These are phyloP conservation scores for Tragelaphus scriptus DNA, from an alignment of 2,113 vertebrate genomes.

Conservation along the genomic window DNA sequence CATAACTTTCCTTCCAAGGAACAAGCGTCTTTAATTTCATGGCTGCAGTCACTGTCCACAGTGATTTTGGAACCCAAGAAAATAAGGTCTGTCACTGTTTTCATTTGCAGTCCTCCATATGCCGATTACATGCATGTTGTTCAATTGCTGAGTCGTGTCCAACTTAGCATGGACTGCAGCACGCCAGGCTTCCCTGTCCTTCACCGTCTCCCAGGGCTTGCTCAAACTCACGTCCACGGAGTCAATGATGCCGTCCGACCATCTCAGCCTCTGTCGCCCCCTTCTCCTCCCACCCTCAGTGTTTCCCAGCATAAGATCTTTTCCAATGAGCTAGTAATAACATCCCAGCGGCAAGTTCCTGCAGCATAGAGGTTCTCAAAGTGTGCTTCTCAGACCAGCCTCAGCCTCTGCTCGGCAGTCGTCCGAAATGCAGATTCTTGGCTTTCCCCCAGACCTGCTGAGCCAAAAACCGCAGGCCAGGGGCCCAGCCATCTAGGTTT, in stretches of 20 bases:
- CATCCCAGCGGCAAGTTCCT: neutral
- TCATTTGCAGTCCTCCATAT: neutral
- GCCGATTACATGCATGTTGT: too few relatives aligned
- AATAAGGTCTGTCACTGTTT: neutral
- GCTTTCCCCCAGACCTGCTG: neutral
- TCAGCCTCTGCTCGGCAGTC: neutral
- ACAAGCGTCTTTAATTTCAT: too few relatives aligned
- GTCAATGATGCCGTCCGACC: rapidly evolving
- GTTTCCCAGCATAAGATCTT: neutral
- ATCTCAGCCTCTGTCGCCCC: neutral
- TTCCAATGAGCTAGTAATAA: neutral
- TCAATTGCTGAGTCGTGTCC: neutral
- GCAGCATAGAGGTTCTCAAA: rapidly evolving
- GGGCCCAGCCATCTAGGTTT: too few relatives aligned
- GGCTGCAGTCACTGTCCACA: too few relatives aligned
- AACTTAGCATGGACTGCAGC: neutral
- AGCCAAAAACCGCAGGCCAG: neutral
- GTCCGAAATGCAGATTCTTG: neutral
- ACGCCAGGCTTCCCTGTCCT: neutral
- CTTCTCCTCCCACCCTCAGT: neutral
- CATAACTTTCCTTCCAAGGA: too few relatives aligned
- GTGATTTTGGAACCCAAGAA: too few relatives aligned
- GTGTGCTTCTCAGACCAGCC: neutral
- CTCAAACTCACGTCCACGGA: neutral
- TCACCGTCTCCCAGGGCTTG: neutral